Evolutionary conservation across 2,113 vertebrate species (phyloP).

Genomic region (Cephalopholis sonnerati): DNA sequence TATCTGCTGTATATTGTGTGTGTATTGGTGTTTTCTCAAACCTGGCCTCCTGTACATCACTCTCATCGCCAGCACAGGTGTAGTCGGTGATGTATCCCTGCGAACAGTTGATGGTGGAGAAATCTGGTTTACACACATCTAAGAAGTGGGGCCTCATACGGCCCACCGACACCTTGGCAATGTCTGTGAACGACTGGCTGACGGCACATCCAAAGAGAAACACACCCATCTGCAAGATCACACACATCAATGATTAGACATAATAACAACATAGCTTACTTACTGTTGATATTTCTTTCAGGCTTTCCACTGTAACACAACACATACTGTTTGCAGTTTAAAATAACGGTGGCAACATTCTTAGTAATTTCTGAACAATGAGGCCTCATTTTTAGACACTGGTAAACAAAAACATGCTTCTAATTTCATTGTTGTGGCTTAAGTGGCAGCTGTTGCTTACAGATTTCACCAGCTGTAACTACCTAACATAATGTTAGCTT

Average conservation of each 20-base stretch:
- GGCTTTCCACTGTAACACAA: too few relatives aligned
- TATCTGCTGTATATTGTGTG: background rate
- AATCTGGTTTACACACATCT: slow-evolving; percentile 89
- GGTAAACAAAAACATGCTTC: too few relatives aligned
- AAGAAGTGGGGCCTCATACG: slow-evolving; percentile 97
- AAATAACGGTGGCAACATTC: too few relatives aligned
- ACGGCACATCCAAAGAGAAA: slow-evolving; percentile 97
- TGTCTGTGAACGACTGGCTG: slow-evolving; percentile 99
- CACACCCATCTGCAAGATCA: slow-evolving; percentile 88
- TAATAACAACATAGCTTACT: background rate
- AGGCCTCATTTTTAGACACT: background rate
- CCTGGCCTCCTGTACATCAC: slow-evolving; percentile 96
- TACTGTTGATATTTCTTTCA: too few relatives aligned
- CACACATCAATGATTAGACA: background rate
- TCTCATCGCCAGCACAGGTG: slow-evolving; percentile 85
- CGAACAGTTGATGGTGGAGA: slow-evolving; percentile 90
- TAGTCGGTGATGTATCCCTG: slow-evolving; percentile 94
- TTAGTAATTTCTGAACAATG: background rate
- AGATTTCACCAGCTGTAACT: background rate
- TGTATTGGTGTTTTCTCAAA: slow-evolving; percentile 65
- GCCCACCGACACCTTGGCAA: slow-evolving; percentile 98
- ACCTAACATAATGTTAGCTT: background rate
- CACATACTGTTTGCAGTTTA: too few relatives aligned
- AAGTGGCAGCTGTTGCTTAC: background rate
- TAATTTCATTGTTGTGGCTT: background rate